Percentiles rank a stretch among this genome's conserved stretches.
These are phyloP conservation scores for Caiman crocodilus DNA, from an alignment of 2,797 vertebrate species.

Conservation along the genomic window DNA sequence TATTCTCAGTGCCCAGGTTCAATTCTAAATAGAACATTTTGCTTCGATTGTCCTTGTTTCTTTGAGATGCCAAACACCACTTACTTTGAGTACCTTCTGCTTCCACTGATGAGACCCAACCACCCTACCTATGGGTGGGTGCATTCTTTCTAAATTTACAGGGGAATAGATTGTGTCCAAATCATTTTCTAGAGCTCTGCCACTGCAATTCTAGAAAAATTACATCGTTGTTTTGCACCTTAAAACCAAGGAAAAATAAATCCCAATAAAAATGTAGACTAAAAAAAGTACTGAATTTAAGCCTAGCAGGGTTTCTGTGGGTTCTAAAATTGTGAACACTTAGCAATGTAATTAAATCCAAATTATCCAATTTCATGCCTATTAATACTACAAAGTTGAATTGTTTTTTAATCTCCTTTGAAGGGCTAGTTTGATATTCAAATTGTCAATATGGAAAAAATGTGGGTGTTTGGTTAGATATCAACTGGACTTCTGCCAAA, in stretches of 20 bases:
- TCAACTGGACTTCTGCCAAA: constrained; percentile 57
- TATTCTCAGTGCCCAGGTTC: too few relatives aligned
- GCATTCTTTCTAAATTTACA: constrained; percentile 37
- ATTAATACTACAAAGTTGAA: constrained; percentile 69
- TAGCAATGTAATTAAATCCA: constrained; percentile 73
- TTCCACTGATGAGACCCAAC: neutral
- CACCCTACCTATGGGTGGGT: neutral
- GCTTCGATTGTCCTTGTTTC: too few relatives aligned
- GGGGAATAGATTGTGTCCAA: constrained; percentile 44
- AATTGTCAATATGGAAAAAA: constrained; percentile 57
- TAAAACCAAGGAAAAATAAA: neutral
- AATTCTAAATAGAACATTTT: too few relatives aligned
- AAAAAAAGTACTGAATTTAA: constrained; percentile 49
- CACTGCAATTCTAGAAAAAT: constrained; percentile 29
- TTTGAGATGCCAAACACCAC: too few relatives aligned
- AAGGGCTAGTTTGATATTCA: constrained; percentile 76
- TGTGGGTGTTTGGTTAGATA: constrained; percentile 59
- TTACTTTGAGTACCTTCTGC: too few relatives aligned
- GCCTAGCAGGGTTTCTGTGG: constrained; percentile 66
- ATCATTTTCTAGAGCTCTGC: constrained; percentile 15
- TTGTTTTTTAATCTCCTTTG: constrained; percentile 77
- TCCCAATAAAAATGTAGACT: constrained; percentile 14
- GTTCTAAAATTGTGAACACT: constrained; percentile 65
- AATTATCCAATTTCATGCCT: constrained; percentile 78
- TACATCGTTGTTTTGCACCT: neutral